phyloP scores from a whole-genome alignment of 2,888 invertebrate genomes.

The Mimas tiliae region DNA sequence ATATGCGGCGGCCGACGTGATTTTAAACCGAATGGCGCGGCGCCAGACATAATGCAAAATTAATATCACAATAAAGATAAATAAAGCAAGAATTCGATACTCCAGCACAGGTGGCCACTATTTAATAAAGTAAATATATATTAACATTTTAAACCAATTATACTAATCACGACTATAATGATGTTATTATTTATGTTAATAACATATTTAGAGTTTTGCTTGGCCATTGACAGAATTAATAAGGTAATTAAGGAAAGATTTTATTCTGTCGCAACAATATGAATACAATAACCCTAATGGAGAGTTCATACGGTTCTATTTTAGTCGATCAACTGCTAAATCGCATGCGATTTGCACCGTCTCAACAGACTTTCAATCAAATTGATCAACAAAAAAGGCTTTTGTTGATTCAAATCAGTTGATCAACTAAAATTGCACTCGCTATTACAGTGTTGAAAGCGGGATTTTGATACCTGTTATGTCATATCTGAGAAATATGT shows the following conservation, averaged over 20 bases:
- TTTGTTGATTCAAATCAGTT: too few species aligned
- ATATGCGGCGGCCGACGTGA: slow-evolving; percentile 2
- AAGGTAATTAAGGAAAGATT: too few species aligned
- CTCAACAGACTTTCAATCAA: too few species aligned
- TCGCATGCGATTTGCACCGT: too few species aligned
- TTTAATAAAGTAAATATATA: not conserved
- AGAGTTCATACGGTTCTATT: not conserved
- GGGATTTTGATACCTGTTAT: too few species aligned
- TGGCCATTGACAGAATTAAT: too few species aligned
- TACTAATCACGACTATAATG: not conserved
- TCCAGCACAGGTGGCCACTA: slow-evolving; percentile 5
- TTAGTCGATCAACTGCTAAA: too few species aligned
- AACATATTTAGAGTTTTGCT: not conserved
- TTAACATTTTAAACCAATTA: slow-evolving; percentile 18
- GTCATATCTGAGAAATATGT: too few species aligned
- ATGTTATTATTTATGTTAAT: slow-evolving; percentile 3
- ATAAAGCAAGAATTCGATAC: slow-evolving; percentile 18
- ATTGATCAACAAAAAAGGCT: too few species aligned
- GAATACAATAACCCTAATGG: not conserved
- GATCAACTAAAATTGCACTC: too few species aligned
- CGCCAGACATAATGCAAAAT: slow-evolving; percentile 20
- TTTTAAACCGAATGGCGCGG: slow-evolving; percentile 5
- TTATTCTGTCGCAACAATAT: too few species aligned
- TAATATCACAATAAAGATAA: slow-evolving; percentile 18
- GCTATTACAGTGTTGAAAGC: too few species aligned